Base-by-base conservation (phyloP, 1,140 invertebrate genomes). In the Lineus longissimus region DNA sequence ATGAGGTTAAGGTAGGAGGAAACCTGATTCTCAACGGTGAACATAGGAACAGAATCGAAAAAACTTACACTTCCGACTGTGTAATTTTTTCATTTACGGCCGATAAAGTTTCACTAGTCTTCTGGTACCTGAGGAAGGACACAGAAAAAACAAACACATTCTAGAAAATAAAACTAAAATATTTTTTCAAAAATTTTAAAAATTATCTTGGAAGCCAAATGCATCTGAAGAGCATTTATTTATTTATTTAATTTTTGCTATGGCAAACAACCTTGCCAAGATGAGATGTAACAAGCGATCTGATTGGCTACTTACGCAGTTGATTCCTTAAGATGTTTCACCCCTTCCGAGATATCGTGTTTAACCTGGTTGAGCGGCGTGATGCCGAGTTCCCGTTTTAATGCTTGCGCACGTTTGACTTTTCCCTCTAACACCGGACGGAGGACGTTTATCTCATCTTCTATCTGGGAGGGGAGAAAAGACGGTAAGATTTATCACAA, bases 301-400 rank as follows among this genome's bases (percentile, higher is more conserved):
- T 36, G 47, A 19, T 23, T 51, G n/a, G 47, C 9, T 51, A 51
- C 47, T 51, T 51, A 51, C 47, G 47, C 47, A 23, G 19, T 27
- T 19, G 47, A 51, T 6, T 51, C 47, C 25, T 51, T 51, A 6
- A 51, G 6, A n/a, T 51, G n/a, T n/a, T 51, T 51, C n/a, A 51
- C 9, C n/a, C 47, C 47, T n/a, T 51, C 47, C 6, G 47, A 51
- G 9, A 51, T 6, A 27, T 51, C 47, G 47, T 51, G 47, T n/a
- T 51, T 51, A n/a, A 51, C 25, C n/a, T 51, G 19, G n/a, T 51
- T 51, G n/a, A 51, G 47, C n/a, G 47, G 47, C 9, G 47, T 51
- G 47, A 51, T 51, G 47, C 47, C 47, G 6, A 51, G n/a, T n/a
- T 51, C 4, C 4, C 47, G 47, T 51, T 51, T 51, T 27, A 51